Percentiles rank a stretch among this genome's conserved stretches.
Evolutionary conservation across 2,113 vertebrate species (phyloP).

Genomic region (Narcine bancroftii): DNA sequence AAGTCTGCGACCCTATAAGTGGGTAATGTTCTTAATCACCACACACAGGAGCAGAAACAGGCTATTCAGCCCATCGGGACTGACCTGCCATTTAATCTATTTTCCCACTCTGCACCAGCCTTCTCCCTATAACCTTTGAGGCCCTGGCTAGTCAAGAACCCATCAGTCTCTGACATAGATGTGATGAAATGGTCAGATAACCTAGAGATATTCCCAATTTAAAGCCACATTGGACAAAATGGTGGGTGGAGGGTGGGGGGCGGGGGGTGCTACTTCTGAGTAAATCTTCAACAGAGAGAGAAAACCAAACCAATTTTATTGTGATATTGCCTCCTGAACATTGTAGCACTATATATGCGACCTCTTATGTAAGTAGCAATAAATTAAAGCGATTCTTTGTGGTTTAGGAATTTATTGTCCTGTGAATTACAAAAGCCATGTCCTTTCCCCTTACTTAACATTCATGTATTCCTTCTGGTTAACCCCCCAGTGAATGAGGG

Average conservation of each 20-base stretch:
- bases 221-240: neutral
- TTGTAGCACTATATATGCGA: neutral
- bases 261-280: neutral
- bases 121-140: no score
- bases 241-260: neutral
- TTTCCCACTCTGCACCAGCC: no score
- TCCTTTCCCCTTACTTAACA: neutral
- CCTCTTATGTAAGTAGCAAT: neutral
- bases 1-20: neutral
- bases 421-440: neutral
- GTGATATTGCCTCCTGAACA: neutral
- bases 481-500: neutral
- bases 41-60: no score
- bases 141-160: no score
- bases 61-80: no score
- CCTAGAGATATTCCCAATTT: neutral
- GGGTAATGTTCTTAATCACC: neutral
- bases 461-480: neutral
- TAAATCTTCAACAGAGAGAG: neutral
- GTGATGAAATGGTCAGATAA: neutral
- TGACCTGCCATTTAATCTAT: no score
- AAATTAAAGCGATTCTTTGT: neutral
- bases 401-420: neutral
- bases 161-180: no score
- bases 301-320: neutral